phyloP scores from a whole-genome alignment of 2,888 invertebrate genomes.

The Cosmia trapezina region DNA sequence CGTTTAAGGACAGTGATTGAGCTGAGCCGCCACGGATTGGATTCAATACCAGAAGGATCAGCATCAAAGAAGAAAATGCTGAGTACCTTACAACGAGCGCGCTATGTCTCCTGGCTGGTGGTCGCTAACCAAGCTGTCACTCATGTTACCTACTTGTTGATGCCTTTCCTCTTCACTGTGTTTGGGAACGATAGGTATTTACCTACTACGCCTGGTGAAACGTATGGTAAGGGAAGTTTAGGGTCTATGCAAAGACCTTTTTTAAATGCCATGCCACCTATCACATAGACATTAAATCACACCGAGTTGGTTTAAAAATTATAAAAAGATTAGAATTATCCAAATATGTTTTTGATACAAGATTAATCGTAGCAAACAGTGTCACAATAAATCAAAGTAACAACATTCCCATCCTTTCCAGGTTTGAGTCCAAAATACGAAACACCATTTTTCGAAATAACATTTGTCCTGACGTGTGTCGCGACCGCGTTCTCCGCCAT shows the following conservation, averaged over 20 bases:
- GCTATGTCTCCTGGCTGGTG: constrained; percentile 74
- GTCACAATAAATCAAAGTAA: constrained; percentile 43
- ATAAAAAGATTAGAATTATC: not conserved
- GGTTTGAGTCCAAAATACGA: constrained; percentile 77
- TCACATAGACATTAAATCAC: not conserved
- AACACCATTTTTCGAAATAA: constrained; percentile 76
- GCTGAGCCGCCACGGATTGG: constrained; percentile 72
- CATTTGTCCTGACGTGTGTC: constrained; percentile 71
- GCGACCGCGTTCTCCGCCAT: constrained; percentile 77
- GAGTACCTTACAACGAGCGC: constrained; percentile 67
- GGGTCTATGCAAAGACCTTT: not conserved
- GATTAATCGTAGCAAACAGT: constrained; percentile 5
- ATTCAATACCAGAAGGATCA: constrained; percentile 67
- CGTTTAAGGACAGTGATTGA: constrained; percentile 72
- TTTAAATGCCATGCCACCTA: not conserved
- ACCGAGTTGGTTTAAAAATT: not conserved
- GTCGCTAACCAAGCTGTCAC: constrained; percentile 72
- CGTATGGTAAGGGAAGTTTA: constrained; percentile 70
- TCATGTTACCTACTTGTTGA: constrained; percentile 72
- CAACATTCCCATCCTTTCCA: constrained; percentile 57
- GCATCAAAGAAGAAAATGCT: constrained; percentile 67
- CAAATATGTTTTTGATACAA: constrained; percentile 6
- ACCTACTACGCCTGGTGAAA: constrained; percentile 77
- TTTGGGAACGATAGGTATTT: constrained; percentile 74
- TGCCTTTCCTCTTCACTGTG: constrained; percentile 75